phyloP scores from a whole-genome alignment of 2,888 invertebrate species.

The Temnothorax unifasciatus region DNA sequence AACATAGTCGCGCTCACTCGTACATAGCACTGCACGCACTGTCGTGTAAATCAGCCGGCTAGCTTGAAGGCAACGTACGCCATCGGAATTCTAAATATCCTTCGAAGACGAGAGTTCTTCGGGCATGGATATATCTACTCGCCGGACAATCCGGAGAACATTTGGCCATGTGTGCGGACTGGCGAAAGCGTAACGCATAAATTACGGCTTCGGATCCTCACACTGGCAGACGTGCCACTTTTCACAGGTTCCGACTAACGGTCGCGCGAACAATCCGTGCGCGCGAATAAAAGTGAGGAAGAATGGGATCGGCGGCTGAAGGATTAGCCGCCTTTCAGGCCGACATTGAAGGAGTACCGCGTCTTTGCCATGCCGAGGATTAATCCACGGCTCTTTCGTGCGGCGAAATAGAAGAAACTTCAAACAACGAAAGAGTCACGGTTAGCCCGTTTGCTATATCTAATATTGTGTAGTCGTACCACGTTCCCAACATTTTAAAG shows the following conservation, averaged over 20 bases:
- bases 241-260: constrained; percentile 49
- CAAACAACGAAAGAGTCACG: constrained; percentile 36
- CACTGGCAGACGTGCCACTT: constrained; percentile 58
- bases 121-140: constrained; percentile 23
- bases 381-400: constrained; percentile 50
- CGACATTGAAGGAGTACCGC: constrained; percentile 59
- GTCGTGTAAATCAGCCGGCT: constrained; percentile 71
- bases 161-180: constrained; percentile 12
- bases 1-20: constrained; percentile 58
- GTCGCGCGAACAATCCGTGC: constrained; percentile 45
- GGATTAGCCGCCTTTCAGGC: constrained; percentile 59
- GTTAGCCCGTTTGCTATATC: constrained; percentile 27
- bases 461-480: constrained; percentile 10
- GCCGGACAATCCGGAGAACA: constrained; percentile 41
- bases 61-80: constrained; percentile 60
- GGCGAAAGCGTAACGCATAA: constrained; percentile 59
- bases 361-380: constrained; percentile 43
- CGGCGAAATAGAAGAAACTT: constrained; percentile 42
- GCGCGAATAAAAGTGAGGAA: constrained; percentile 58
- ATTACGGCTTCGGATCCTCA: constrained; percentile 47
- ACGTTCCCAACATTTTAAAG: background rate
- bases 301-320: constrained; percentile 45
- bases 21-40: constrained; percentile 51
- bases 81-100: constrained; percentile 68
- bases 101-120: constrained; percentile 16